Base-by-base conservation (phyloP, 2,797 vertebrate genomes). In the Heterohyrax brucei region DNA sequence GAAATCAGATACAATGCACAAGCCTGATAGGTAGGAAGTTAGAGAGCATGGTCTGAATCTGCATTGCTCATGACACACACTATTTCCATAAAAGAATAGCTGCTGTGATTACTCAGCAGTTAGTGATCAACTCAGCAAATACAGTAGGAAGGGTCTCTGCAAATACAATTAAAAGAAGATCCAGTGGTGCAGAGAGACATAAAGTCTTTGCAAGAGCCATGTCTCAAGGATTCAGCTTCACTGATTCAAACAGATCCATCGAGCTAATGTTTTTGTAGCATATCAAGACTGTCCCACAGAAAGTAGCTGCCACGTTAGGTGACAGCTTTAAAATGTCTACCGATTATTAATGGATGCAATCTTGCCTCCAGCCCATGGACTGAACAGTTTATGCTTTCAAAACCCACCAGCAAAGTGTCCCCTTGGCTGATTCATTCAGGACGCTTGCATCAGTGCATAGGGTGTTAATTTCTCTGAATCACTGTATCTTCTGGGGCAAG, bases 141-240 rank as follows among this genome's bases (percentile, higher is more conserved):
- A 78, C 4, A n/a, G 7, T 33, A 92, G 53, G 24, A 48, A 64
- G 13, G 48, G 22, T 46, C 50, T 3, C 33, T 73, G 19, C 7
- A 88, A 78, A 39, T 86, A 18, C 68, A 91, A 85, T 18, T 81
- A 28, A 91, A 92, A 81, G 73, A 62, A 50, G 33, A 62, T 48
- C 56, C 10, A 53, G 26, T 7, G n/a, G 26, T 7, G n/a, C 8
- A 44, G 28, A 78, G 48, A 72, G n/a, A 19, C 48, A 70, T 62
- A 19, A 39, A 44, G 16, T 26, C 46, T 76, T 33, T 30, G 50
- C 24, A 88, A 91, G 59, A 81, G 3, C 33, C 13, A 13, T 44
- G 9, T 84, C 61, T 89, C 21, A 48, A 7, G 0, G 70, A 56
- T 66, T 39, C 14, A 92, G 30, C 75, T 10, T 82, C 30, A 70